phyloP scores from a whole-genome alignment of 2,113 vertebrate genomes.

The Saccopteryx bilineata region DNA sequence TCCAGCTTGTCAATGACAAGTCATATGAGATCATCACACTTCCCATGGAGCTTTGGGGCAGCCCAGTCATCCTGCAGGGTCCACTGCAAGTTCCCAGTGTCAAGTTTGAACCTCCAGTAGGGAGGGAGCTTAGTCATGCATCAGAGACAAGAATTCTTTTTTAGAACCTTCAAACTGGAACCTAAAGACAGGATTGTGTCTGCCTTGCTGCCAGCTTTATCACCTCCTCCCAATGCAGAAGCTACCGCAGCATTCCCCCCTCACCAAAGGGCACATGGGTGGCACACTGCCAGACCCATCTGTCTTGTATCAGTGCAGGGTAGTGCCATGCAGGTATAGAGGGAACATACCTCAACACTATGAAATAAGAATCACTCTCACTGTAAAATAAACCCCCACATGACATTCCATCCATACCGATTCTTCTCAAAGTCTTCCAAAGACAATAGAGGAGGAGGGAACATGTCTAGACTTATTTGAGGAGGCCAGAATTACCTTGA shows the following conservation, averaged over 20 bases:
- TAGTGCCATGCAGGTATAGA: constrained; percentile 84
- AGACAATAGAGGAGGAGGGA: not conserved
- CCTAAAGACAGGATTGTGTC: constrained; percentile 96
- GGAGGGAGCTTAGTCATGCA: too few species aligned
- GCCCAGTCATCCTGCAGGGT: too few species aligned
- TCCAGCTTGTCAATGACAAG: too few species aligned
- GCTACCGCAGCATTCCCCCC: constrained; percentile 93
- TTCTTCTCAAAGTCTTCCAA: not conserved
- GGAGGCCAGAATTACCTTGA: too few species aligned
- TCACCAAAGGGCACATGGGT: constrained; percentile 95
- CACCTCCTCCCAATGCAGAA: constrained; percentile 96
- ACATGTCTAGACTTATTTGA: not conserved
- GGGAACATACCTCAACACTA: not conserved
- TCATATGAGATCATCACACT: too few species aligned
- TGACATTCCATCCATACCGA: not conserved
- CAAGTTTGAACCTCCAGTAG: too few species aligned
- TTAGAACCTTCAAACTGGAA: constrained; percentile 92
- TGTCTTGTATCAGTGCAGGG: constrained; percentile 93
- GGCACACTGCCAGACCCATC: constrained; percentile 92
- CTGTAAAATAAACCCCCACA: not conserved
- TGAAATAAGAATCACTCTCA: not conserved
- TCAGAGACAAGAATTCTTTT: too few species aligned
- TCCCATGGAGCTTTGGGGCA: too few species aligned
- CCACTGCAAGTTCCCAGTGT: too few species aligned
- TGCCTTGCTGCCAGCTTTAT: constrained; percentile 92